phyloP scores from a whole-genome alignment of 2,797 vertebrate species.

The Cossypha caffra region DNA sequence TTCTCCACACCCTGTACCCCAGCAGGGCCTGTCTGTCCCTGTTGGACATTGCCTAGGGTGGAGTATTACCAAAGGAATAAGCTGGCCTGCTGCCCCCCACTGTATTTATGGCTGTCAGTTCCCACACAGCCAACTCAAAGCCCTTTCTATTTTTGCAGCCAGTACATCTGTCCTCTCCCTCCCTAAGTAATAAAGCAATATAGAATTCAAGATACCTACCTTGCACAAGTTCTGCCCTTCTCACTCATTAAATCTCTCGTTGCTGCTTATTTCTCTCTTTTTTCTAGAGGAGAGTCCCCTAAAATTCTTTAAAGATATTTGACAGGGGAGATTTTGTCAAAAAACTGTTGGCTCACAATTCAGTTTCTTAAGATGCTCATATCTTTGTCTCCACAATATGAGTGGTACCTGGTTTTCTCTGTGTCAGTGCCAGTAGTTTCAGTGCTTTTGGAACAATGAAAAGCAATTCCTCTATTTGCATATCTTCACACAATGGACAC shows the following conservation, averaged over 20 bases:
- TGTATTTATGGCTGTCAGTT: not conserved
- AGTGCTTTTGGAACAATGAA: not conserved
- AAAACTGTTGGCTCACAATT: not conserved
- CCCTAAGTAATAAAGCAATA: constrained; percentile 13
- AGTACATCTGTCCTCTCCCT: not conserved
- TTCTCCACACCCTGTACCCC: not conserved
- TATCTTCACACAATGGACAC: not conserved
- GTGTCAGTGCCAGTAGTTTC: not conserved
- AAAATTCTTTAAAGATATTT: not conserved
- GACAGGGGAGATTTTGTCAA: not conserved
- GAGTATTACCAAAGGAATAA: constrained; percentile 29
- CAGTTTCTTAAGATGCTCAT: not conserved
- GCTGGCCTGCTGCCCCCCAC: not conserved
- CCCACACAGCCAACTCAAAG: not conserved
- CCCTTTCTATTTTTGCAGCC: not conserved
- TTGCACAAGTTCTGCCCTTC: not conserved
- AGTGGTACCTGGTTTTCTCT: not conserved
- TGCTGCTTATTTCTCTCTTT: not conserved
- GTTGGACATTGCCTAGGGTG: not conserved
- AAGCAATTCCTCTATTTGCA: not conserved
- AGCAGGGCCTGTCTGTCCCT: not conserved
- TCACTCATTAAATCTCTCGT: not conserved
- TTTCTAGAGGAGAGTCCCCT: not conserved
- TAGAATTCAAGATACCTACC: not conserved
- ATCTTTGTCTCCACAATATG: not conserved